Percentiles rank a stretch among this genome's conserved stretches.
Evolutionary conservation across 2,113 vertebrate species (phyloP).

Genomic region (Cheirogaleus medius): DNA sequence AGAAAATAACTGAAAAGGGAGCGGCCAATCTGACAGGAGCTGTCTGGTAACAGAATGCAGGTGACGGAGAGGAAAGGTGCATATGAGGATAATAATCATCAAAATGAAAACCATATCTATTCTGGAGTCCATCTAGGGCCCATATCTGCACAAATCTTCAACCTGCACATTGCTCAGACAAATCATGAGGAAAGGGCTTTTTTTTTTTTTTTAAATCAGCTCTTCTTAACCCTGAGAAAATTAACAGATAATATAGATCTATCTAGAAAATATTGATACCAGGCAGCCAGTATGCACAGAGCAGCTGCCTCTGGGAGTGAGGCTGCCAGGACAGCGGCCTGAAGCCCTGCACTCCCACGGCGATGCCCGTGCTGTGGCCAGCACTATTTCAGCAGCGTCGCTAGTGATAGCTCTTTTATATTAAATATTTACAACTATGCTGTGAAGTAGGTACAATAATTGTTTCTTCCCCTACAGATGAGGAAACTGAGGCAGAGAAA

Average conservation of each 20-base stretch:
- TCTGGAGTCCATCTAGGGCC: not conserved
- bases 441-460: not conserved
- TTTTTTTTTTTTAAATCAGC: not conserved
- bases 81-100: not conserved
- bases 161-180: not conserved
- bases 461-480: not conserved
- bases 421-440: not conserved
- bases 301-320: not conserved
- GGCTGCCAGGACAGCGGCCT: not conserved
- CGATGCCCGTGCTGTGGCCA: not conserved
- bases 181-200: not conserved
- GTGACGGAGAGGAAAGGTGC: not conserved
- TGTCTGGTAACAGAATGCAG: not conserved
- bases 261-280: conserved; percentile 1
- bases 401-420: not conserved
- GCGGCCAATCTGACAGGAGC: not conserved
- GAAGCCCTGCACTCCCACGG: accelerated
- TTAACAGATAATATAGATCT: conserved; percentile 25
- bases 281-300: not conserved
- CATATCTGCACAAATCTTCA: not conserved
- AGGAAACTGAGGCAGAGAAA: not conserved
- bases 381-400: not conserved
- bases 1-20: not conserved
- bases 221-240: conserved; percentile 9
- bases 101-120: not conserved